Evolutionary conservation across 2,113 vertebrate species (phyloP).

Genomic region (Trichechus manatus): DNA sequence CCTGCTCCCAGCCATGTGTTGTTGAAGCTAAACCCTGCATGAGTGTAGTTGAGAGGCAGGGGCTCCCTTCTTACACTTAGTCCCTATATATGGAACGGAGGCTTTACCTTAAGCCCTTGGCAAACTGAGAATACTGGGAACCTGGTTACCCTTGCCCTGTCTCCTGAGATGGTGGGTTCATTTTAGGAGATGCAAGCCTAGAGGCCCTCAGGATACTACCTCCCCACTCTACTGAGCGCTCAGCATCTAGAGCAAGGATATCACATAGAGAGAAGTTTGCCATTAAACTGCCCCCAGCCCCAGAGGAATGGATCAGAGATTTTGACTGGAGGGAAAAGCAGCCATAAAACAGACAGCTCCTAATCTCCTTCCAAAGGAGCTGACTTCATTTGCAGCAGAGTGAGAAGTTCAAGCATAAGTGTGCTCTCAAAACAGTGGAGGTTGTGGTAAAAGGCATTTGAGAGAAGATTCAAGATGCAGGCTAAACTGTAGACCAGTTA

Average conservation of each 20-base stretch:
- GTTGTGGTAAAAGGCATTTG: background rate
- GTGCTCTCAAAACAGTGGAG: background rate
- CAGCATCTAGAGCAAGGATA: background rate
- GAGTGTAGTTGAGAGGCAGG: background rate
- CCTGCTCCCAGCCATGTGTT: background rate
- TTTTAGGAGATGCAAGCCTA: background rate
- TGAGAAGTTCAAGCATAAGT: background rate
- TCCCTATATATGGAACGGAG: background rate
- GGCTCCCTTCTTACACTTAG: background rate
- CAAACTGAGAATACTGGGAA: background rate
- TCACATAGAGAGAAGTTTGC: background rate
- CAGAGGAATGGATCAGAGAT: background rate
- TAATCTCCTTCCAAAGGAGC: background rate
- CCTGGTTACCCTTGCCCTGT: background rate
- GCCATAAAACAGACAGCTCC: background rate
- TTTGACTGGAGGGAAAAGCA: background rate
- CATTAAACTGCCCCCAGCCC: background rate
- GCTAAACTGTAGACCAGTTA: no score
- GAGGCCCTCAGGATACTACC: background rate
- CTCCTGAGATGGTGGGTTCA: background rate
- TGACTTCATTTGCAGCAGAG: background rate
- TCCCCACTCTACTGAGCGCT: background rate
- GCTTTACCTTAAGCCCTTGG: background rate
- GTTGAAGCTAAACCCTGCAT: background rate
- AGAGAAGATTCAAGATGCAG: background rate